A percentile compares a stretch with the other conserved stretches of the same genome.
phyloP scores from a whole-genome alignment of 2,888 invertebrate genomes.

The Diaphora mendica region DNA sequence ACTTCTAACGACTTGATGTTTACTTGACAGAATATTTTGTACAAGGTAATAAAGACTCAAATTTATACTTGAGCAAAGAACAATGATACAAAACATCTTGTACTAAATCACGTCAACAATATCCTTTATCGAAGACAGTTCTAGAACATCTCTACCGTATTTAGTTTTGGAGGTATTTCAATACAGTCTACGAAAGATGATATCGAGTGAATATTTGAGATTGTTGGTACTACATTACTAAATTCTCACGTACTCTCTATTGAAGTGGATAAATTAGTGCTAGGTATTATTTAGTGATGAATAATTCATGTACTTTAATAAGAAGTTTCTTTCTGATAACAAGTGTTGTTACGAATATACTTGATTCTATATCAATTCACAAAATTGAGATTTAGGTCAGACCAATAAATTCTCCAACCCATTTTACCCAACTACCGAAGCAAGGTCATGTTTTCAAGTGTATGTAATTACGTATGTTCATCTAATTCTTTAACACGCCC shows the following conservation, averaged over 20 bases:
- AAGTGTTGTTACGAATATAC: neutral
- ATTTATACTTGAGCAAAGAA: no score
- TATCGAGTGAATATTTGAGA: neutral
- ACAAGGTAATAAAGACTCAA: no score
- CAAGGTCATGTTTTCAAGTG: neutral
- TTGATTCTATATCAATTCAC: neutral
- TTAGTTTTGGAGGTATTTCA: neutral
- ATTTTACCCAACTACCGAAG: neutral
- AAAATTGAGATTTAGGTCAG: neutral
- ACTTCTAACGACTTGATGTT: no score
- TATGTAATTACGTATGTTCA: neutral
- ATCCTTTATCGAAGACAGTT: neutral
- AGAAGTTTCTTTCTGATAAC: neutral
- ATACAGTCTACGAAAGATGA: neutral
- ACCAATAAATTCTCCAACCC: neutral
- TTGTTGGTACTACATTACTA: neutral
- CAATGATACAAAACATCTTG: neutral
- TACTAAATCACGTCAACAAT: neutral
- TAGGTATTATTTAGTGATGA: neutral
- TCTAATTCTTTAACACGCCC: neutral
- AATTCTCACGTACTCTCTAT: neutral
- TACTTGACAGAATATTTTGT: no score
- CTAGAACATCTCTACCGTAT: neutral
- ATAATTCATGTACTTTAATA: neutral
- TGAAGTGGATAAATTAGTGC: neutral